Evolutionary conservation across 1,140 invertebrate species (phyloP).

Genomic region (Holcopasites calliopsidis): DNA sequence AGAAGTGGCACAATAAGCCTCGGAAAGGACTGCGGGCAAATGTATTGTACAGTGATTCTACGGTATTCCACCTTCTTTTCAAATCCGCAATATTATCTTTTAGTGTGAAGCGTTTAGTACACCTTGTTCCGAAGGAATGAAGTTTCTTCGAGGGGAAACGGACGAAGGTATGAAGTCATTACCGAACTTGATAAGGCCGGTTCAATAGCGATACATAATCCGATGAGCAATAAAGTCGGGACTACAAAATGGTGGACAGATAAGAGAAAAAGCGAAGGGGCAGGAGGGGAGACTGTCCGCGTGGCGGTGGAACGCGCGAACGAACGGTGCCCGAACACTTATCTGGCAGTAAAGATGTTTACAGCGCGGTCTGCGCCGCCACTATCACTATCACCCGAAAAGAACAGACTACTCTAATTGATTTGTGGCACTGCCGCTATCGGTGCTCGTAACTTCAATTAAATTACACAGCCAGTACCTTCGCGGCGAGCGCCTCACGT

Average conservation of each 20-base stretch:
- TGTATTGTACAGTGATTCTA: too few relatives aligned
- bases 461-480: slow-evolving; percentile 71
- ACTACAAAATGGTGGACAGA: slow-evolving; percentile 71
- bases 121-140: neutral
- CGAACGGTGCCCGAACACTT: slow-evolving; percentile 54
- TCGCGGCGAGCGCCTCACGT: slow-evolving; percentile 48
- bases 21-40: too few relatives aligned
- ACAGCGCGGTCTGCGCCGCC: slow-evolving; percentile 69
- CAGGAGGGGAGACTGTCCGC: slow-evolving; percentile 1
- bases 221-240: slow-evolving; percentile 68
- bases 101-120: too few relatives aligned
- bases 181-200: neutral
- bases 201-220: slow-evolving; percentile 56
- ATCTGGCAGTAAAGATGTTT: slow-evolving; percentile 78
- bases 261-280: slow-evolving; percentile 40
- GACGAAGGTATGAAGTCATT: neutral
- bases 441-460: slow-evolving; percentile 75
- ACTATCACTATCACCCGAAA: slow-evolving; percentile 71
- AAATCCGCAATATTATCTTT: too few relatives aligned
- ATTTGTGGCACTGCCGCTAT: slow-evolving; percentile 73
- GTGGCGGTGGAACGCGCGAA: slow-evolving; percentile 21
- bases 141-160: neutral
- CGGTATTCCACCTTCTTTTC: too few relatives aligned
- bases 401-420: slow-evolving; percentile 73
- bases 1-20: too few relatives aligned